Base-by-base conservation (phyloP, 2,888 invertebrate genomes). In the Prostheceraeus crozeri region DNA sequence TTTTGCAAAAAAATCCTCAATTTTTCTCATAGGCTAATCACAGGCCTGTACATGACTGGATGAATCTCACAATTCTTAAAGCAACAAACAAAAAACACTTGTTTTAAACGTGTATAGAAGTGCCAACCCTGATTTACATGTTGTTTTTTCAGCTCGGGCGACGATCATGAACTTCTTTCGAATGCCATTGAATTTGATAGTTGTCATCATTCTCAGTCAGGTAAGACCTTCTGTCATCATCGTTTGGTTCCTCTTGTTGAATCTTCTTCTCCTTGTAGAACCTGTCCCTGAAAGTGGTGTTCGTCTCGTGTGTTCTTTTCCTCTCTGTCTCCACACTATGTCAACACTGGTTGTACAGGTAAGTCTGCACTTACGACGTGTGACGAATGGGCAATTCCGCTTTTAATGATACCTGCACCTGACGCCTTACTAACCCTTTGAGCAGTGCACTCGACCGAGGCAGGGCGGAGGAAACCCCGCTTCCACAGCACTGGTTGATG, bases 151-250 rank as follows among this genome's bases (percentile, higher is more conserved):
- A 76, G 76, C 78, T 16, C 71, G 79, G 53, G 77, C 79, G 8
- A 80, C 79, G 23, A 74, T 77, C 8, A 77, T 79, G 76, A 80
- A 79, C 64, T 72, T 76, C 64, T 79, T 79, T 70, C 69, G 79
- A 58, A 70, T 79, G 62, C 79, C 79, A 30, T 69, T 79, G 33
- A 79, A 79, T 65, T 63, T 79, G 30, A 77, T 79, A 55, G 79
- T 79, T 14, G 73, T 79, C 40, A 62, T 72, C 35, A 78, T 79
- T 48, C 69, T 79, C 16, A 67, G 73, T 40, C 76, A 77, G 71
- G 77, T 75, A 68, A 61, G 67, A 60, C 2, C 2, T 16, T 19
- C 10, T 1, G n/a, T 33, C 4, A 11, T 60, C 16, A 8, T 6
- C 4, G 11, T 11, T 45, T 40, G 16, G 11, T 57, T 36, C 45